Evolutionary conservation across 2,113 vertebrate genomes (phyloP).

Genomic region (Crotalus viridis): DNA sequence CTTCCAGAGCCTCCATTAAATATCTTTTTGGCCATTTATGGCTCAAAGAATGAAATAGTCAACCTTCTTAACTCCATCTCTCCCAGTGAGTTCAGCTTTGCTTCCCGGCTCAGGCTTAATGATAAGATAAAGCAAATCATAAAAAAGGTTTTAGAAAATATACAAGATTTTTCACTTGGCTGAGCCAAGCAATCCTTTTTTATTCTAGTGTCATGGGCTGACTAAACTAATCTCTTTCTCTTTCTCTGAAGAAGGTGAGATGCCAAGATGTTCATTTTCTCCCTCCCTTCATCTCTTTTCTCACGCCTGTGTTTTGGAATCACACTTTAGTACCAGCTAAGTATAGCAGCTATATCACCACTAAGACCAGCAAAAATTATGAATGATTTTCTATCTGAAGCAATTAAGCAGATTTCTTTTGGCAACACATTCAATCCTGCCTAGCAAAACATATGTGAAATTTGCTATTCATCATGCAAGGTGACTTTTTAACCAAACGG

Average conservation of each 20-base stretch:
- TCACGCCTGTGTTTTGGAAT: background rate
- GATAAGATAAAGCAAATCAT: conserved; percentile 55
- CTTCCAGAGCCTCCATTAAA: background rate
- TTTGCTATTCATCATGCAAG: background rate
- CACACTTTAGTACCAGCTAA: background rate
- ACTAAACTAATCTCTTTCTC: conserved; percentile 41
- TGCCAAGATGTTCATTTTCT: background rate
- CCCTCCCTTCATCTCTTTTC: background rate
- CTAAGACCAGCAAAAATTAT: background rate
- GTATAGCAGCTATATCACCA: background rate
- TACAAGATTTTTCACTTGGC: conserved; percentile 52
- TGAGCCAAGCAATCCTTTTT: conserved; percentile 47
- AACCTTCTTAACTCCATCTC: conserved; percentile 22
- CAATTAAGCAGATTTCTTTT: background rate
- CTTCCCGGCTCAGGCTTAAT: conserved; percentile 54
- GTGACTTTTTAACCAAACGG: background rate
- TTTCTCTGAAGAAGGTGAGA: conserved; percentile 7
- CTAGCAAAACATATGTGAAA: background rate
- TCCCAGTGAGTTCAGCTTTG: conserved; percentile 28
- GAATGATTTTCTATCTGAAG: background rate
- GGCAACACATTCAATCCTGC: background rate
- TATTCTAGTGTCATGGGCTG: conserved; percentile 5
- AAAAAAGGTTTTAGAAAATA: conserved; percentile 54
- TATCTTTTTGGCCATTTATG: background rate
- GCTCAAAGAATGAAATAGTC: conserved; percentile 33